phyloP scores from a whole-genome alignment of 1,140 invertebrate species.

The Pogonomyrmex californicus region DNA sequence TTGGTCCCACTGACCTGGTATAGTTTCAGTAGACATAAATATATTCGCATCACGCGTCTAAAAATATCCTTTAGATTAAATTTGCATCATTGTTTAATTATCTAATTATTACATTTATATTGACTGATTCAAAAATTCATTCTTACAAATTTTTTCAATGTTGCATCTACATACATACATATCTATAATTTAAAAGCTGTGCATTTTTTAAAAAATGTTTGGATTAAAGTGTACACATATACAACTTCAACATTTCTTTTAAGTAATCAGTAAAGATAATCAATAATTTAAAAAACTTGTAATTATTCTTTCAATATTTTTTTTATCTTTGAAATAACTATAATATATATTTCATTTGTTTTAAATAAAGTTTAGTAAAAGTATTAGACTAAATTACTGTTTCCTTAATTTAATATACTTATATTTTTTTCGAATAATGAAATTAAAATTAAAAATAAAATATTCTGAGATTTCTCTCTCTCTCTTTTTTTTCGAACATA shows the following conservation, averaged over 20 bases:
- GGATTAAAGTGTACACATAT: too few species aligned
- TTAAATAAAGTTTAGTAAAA: neutral
- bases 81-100: neutral
- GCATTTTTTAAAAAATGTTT: too few species aligned
- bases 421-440: neutral
- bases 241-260: too few species aligned
- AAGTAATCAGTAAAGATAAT: too few species aligned
- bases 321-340: neutral
- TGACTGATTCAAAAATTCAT: neutral
- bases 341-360: neutral
- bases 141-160: neutral
- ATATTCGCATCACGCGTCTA: neutral
- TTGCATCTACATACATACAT: neutral
- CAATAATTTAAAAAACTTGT: neutral
- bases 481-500: too few species aligned
- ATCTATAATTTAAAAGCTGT: neutral
- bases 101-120: neutral
- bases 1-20: slow-evolving; percentile 27
- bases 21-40: neutral
- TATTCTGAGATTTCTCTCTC: too few species aligned
- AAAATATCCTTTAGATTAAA: neutral
- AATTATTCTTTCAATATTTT: neutral
- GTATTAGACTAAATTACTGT: neutral
- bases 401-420: neutral
- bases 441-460: neutral